Conservation (phyloP, 2,888 invertebrate genomes). For the Microctonus brassicae region DNA sequence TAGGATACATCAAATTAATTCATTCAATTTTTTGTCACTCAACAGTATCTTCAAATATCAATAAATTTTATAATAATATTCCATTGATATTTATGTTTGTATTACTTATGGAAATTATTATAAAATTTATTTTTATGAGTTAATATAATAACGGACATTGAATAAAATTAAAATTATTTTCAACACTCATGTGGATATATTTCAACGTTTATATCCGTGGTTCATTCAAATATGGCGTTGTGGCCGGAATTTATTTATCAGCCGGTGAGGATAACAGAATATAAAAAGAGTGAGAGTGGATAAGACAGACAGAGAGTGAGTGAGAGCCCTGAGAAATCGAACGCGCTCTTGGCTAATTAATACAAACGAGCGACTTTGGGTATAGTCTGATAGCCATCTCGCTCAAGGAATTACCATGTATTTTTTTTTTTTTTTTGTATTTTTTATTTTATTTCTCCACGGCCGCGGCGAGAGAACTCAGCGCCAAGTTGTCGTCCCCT, state of each 20-base stretch:
- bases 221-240: constrained; percentile 1
- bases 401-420: constrained; percentile 32
- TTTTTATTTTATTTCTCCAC: constrained; percentile 3
- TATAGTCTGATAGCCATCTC: constrained; percentile 34
- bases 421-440: constrained; percentile 5
- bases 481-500: constrained; percentile 9
- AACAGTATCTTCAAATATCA: background rate
- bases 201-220: background rate
- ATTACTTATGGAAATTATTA: constrained; percentile 14
- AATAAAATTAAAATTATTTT: constrained; percentile 32
- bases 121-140: constrained; percentile 16
- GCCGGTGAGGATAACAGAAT: background rate
- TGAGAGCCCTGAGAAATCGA: constrained; percentile 34
- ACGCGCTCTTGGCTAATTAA: constrained; percentile 41
- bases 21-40: constrained; percentile 22
- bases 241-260: constrained; percentile 15
- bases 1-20: constrained; percentile 21
- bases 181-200: background rate
- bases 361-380: constrained; percentile 37
- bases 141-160: constrained; percentile 6
- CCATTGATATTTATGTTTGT: too few relatives aligned
- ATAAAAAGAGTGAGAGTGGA: too few relatives aligned
- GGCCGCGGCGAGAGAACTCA: constrained; percentile 27
- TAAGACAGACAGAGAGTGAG: background rate
- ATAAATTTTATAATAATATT: too few relatives aligned